Evolutionary conservation across 2,797 vertebrate genomes (phyloP).

Genomic region (Prionace glauca): DNA sequence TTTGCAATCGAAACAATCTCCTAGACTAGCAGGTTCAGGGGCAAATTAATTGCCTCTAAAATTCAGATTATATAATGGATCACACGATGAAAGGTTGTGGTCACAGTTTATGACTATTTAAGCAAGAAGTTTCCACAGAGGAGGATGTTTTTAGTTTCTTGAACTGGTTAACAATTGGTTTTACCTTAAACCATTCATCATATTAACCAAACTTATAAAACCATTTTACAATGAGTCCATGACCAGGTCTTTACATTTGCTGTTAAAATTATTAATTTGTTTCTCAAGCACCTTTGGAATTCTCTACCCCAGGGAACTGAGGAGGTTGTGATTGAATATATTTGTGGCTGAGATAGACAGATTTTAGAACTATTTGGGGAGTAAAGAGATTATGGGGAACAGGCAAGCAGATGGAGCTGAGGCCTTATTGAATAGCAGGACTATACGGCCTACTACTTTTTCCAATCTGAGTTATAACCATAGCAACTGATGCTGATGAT

Average conservation of each 20-base stretch:
- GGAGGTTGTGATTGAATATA: neutral
- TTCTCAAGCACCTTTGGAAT: neutral
- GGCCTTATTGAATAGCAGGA: neutral
- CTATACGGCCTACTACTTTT: neutral
- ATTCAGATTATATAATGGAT: neutral
- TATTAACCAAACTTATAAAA: neutral
- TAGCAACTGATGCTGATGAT: too few species aligned
- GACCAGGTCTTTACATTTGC: neutral
- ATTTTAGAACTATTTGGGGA: neutral
- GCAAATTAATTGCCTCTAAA: neutral
- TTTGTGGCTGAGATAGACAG: neutral
- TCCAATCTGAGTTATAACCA: too few species aligned
- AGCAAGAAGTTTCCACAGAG: neutral
- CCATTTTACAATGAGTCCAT: neutral
- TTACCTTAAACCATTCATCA: neutral
- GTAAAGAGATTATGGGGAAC: neutral
- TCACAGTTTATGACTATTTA: neutral
- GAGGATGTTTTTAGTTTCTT: neutral
- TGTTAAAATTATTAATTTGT: neutral
- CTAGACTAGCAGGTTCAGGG: neutral
- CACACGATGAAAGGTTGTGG: neutral
- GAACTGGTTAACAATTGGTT: neutral
- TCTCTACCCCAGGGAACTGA: neutral
- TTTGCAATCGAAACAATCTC: slow-evolving; percentile 15
- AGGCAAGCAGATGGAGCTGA: neutral